phyloP scores from a whole-genome alignment of 1,140 invertebrate species.

The Pseudomyrmex cubaensis region DNA sequence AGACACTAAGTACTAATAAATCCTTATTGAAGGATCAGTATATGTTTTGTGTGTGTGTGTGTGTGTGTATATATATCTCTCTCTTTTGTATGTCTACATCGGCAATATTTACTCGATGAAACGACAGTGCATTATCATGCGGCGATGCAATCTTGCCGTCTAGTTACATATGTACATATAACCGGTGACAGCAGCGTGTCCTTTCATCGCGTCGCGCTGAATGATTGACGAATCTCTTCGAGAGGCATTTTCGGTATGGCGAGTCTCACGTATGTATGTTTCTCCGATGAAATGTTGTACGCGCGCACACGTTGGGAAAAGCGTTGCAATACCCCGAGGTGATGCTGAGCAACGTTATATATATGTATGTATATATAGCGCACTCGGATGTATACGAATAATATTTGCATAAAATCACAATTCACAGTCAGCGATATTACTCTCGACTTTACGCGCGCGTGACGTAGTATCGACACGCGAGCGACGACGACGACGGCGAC shows the following conservation, averaged over 20 bases:
- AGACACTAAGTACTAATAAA: too few relatives aligned
- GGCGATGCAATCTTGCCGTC: constrained; percentile 32
- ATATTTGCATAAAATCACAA: not conserved
- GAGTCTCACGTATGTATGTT: too few relatives aligned
- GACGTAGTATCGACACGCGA: not conserved
- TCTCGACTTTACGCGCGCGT: not conserved
- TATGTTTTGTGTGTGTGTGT: too few relatives aligned
- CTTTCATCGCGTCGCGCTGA: not conserved
- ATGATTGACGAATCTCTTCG: not conserved
- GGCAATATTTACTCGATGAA: constrained; percentile 25
- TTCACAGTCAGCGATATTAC: not conserved
- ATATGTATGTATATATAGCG: too few relatives aligned
- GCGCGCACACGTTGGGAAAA: too few relatives aligned
- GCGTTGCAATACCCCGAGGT: not conserved
- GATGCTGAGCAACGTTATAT: not conserved
- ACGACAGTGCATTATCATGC: constrained; percentile 11
- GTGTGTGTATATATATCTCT: too few relatives aligned
- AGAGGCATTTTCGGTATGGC: too few relatives aligned
- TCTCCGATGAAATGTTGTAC: too few relatives aligned
- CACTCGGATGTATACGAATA: not conserved
- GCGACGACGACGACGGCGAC: not conserved
- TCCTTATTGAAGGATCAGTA: too few relatives aligned
- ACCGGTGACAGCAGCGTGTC: constrained; percentile 2
- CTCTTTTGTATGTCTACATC: not conserved
- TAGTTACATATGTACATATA: constrained; percentile 5